Percentiles rank a stretch among this genome's conserved stretches.
Evolutionary conservation across 2,797 vertebrate species (phyloP).

Genomic region (Pipistrellus pygmaeus): DNA sequence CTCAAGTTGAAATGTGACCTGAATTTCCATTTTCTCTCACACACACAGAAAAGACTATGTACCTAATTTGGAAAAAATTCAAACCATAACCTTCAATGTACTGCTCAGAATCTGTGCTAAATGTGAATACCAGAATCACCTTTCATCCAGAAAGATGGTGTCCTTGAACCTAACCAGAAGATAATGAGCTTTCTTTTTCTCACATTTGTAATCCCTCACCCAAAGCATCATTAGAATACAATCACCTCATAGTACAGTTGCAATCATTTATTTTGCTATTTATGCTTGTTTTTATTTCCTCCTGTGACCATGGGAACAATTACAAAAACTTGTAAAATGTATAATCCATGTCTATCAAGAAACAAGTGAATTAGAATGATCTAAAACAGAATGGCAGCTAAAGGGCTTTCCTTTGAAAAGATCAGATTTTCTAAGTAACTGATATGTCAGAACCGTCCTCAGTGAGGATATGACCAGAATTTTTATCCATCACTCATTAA

Average conservation of each 20-base stretch:
- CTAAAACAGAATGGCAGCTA: constrained; percentile 69
- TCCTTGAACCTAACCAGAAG: constrained; percentile 69
- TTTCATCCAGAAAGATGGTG: constrained; percentile 77
- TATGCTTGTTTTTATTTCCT: constrained; percentile 51
- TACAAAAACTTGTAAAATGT: constrained; percentile 62
- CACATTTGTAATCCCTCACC: constrained; percentile 71
- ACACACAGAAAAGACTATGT: constrained; percentile 63
- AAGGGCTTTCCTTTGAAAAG: constrained; percentile 81
- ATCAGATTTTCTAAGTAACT: constrained; percentile 78
- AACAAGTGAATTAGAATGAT: constrained; percentile 66
- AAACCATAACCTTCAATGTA: constrained; percentile 73
- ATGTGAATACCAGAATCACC: constrained; percentile 70
- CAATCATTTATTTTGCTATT: constrained; percentile 57
- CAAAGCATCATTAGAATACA: constrained; percentile 72
- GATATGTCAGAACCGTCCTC: constrained; percentile 81
- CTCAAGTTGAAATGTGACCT: constrained; percentile 75
- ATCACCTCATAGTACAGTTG: background rate
- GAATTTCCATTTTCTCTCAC: constrained; percentile 77
- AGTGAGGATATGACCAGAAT: constrained; percentile 85
- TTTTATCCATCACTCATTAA: constrained; percentile 87
- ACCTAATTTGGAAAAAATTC: constrained; percentile 76
- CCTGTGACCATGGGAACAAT: constrained; percentile 60
- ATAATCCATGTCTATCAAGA: constrained; percentile 64
- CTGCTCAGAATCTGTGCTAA: constrained; percentile 70
- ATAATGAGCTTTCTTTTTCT: constrained; percentile 78